A percentile compares a stretch with the other conserved stretches of the same genome.
phyloP scores from a whole-genome alignment of 2,797 vertebrate species.

The Lepilemur ruficaudatus region DNA sequence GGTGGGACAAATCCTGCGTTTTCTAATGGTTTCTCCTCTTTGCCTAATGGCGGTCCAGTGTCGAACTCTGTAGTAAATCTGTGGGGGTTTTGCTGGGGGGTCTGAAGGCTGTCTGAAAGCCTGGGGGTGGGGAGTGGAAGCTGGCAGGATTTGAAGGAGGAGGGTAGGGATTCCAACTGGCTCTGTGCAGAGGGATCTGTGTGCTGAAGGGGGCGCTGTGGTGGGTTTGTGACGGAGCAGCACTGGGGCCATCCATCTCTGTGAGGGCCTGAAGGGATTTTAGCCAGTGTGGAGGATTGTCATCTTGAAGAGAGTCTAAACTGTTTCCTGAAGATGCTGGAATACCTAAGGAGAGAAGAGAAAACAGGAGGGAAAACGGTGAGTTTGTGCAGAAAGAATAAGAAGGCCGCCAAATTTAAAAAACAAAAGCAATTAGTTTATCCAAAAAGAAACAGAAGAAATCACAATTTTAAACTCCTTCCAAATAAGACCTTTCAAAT shows the following conservation, averaged over 20 bases:
- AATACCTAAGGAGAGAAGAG: constrained; percentile 87
- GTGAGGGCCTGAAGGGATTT: constrained; percentile 99
- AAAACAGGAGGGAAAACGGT: constrained; percentile 71
- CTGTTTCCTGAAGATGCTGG: constrained; percentile 95
- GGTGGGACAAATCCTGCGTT: constrained; percentile 85
- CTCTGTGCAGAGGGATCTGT: constrained; percentile 98
- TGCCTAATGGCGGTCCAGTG: constrained; percentile 97
- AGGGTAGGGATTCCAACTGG: constrained; percentile 95
- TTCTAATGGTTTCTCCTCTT: constrained; percentile 86
- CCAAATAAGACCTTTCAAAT: constrained; percentile 42
- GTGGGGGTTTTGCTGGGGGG: constrained; percentile 96
- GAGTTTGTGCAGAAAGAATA: constrained; percentile 72
- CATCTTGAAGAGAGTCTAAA: constrained; percentile 99
- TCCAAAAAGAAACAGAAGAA: constrained; percentile 68
- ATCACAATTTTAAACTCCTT: constrained; percentile 18
- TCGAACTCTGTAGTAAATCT: constrained; percentile 99
- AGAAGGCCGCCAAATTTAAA: constrained; percentile 62
- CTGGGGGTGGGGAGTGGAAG: constrained; percentile 98
- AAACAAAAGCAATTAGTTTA: constrained; percentile 73
- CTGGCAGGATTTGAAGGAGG: constrained; percentile 93
- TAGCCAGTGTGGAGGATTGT: constrained; percentile 99
- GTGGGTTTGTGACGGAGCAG: constrained; percentile 88
- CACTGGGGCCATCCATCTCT: constrained; percentile 96
- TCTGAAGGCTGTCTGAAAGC: constrained; percentile 99
- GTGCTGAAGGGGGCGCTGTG: constrained; percentile 92